phyloP scores from a whole-genome alignment of 1,140 invertebrate species.

The Triops cancriformis region DNA sequence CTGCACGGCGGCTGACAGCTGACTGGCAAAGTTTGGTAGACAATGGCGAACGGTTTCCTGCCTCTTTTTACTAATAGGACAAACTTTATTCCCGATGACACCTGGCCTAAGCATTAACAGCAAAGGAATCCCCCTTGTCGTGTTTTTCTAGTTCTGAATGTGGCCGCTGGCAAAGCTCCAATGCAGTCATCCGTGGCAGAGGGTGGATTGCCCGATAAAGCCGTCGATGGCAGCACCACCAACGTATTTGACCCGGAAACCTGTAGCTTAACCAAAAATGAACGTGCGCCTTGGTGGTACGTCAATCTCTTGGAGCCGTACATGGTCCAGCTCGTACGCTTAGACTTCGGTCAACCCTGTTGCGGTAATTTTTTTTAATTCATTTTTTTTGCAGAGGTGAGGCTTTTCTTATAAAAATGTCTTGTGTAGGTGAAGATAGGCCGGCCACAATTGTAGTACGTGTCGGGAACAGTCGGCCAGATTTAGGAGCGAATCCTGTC shows the following conservation, averaged over 20 bases:
- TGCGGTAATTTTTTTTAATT: constrained; percentile 45
- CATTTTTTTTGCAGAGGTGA: neutral
- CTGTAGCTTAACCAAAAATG: constrained; percentile 74
- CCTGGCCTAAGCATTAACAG: neutral
- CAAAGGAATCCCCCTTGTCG: constrained; percentile 25
- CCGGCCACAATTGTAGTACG: constrained; percentile 79
- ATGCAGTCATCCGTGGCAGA: constrained; percentile 83
- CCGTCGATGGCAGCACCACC: constrained; percentile 81
- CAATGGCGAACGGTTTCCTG: neutral
- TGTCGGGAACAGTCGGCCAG: constrained; percentile 89
- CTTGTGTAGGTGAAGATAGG: constrained; percentile 38
- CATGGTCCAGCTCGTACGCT: constrained; percentile 83
- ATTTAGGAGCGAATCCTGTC: constrained; percentile 82
- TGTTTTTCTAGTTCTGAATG: constrained; percentile 72
- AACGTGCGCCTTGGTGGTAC: constrained; percentile 86
- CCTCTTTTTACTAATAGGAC: neutral
- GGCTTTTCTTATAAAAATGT: neutral
- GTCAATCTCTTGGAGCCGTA: constrained; percentile 89
- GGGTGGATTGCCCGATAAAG: constrained; percentile 77
- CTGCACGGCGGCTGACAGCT: neutral
- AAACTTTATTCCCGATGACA: neutral
- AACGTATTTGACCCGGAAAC: constrained; percentile 71
- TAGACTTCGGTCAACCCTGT: constrained; percentile 86
- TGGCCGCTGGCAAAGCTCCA: constrained; percentile 87
- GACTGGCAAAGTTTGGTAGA: neutral